Conservation (phyloP, 2,797 vertebrate genomes). For the Rallus crepitans region DNA sequence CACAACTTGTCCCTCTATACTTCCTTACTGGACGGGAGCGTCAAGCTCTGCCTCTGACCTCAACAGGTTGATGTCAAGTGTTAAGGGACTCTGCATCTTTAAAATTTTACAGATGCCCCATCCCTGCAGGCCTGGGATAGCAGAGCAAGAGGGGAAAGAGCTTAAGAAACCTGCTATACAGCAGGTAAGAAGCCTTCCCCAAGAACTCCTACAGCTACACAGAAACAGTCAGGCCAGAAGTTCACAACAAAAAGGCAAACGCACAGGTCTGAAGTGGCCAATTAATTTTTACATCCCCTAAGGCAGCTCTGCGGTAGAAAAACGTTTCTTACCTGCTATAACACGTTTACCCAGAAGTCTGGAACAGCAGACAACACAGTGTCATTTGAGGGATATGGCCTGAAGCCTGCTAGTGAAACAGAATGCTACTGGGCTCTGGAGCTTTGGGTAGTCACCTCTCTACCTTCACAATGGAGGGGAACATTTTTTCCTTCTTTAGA, state of each 20-base stretch:
- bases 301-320: background rate
- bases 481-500: background rate
- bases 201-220: background rate
- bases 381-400: background rate
- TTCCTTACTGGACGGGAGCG: background rate
- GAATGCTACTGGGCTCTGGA: background rate
- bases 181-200: background rate
- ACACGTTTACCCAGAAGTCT: background rate
- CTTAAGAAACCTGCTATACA: background rate
- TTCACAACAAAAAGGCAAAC: background rate
- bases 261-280: background rate
- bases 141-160: background rate
- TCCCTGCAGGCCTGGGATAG: background rate
- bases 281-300: background rate
- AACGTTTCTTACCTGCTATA: background rate
- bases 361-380: background rate
- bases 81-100: background rate
- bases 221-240: background rate
- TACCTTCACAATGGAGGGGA: background rate
- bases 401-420: background rate
- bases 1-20: background rate
- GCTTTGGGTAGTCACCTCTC: background rate
- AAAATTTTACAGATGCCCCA: background rate
- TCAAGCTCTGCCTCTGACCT: background rate
- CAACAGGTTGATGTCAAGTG: background rate